Base-by-base conservation (phyloP, 2,888 invertebrate genomes). In the Ophioninae sp. region DNA sequence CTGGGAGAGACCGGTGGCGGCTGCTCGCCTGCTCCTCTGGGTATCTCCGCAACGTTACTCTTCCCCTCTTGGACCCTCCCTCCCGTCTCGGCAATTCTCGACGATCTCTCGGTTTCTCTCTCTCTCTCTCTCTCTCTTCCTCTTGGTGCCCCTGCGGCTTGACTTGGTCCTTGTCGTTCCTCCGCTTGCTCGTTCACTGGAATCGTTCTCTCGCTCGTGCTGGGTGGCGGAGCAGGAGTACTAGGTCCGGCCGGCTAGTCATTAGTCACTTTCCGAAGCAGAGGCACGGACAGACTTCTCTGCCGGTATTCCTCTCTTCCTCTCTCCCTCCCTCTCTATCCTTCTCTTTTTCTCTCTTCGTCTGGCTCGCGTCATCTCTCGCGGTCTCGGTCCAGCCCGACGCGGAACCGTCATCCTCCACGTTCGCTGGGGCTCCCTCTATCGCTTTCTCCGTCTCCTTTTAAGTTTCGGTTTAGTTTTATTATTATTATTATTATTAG, bases 201-300 rank as follows among this genome's bases (percentile, higher is more conserved):
- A 77, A 82, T 56, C 86, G 80, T 82, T 88, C 88, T 85, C 88
- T 86, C 85, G 79, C 85, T 89, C 89, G 87, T 85, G 83, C 90
- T 91, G 89, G 91, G 91, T 91, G 90, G 91, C 86, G 88, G 90
- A 89, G 87, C 90, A 90, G 89, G 90, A 90, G 87, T 87, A 88
- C 88, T 88, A 88, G 87, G 88, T 89, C 88, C 88, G 88, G 87
- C 87, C 88, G 88, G 90, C 89, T 91, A 91, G 93, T 93, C 93
- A 93, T 93, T 93, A 92, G 93, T 93, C 93, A 93, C 92, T 92
- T 92, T 92, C 92, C 92, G 92, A 92, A 92, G 92, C 92, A 92
- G 92, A 92, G 92, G 91, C 92, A 91, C 91, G 91, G 92, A 91
- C 90, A 90, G 89, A 79, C 39, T 50, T 89, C 91, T 89, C 89